These are phyloP conservation scores for Eupleurogrammus muticus DNA, from an alignment of 2,797 vertebrate genomes.

Conservation along the genomic window DNA sequence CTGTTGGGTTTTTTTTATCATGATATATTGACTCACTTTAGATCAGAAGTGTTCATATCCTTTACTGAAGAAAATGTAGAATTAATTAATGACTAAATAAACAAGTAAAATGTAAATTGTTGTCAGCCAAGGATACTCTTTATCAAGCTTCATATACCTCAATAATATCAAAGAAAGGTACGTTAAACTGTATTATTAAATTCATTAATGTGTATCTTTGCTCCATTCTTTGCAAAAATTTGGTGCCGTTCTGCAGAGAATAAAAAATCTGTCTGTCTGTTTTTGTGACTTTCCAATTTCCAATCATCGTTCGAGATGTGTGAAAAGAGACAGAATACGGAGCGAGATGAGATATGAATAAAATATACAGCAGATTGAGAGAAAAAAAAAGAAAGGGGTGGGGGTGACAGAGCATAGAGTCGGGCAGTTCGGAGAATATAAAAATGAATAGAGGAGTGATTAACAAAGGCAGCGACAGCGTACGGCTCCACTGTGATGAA, in stretches of 20 bases:
- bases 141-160: neutral
- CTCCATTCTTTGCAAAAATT: neutral
- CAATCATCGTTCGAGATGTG: constrained; percentile 13
- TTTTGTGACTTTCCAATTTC: constrained; percentile 12
- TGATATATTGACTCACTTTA: neutral
- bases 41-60: no score
- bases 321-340: neutral
- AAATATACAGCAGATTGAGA: constrained; percentile 11
- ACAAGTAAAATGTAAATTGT: neutral
- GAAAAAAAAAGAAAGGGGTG: constrained; percentile 15
- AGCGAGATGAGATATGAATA: constrained; percentile 26
- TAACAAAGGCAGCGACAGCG: constrained; percentile 23
- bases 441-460: constrained; percentile 37
- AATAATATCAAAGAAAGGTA: neutral
- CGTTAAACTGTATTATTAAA: neutral
- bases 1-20: neutral
- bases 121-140: neutral
- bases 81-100: neutral
- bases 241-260: neutral
- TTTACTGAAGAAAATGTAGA: neutral
- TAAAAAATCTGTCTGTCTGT: constrained; percentile 4
- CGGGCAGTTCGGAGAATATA: constrained; percentile 27
- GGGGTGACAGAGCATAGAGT: constrained; percentile 12
- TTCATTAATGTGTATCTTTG: neutral
- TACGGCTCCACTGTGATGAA: constrained; percentile 7